Evolutionary conservation across 2,888 invertebrate species (phyloP), one percentile per base, ranked within the genome.

Genomic region (Plebejus anna): DNA sequence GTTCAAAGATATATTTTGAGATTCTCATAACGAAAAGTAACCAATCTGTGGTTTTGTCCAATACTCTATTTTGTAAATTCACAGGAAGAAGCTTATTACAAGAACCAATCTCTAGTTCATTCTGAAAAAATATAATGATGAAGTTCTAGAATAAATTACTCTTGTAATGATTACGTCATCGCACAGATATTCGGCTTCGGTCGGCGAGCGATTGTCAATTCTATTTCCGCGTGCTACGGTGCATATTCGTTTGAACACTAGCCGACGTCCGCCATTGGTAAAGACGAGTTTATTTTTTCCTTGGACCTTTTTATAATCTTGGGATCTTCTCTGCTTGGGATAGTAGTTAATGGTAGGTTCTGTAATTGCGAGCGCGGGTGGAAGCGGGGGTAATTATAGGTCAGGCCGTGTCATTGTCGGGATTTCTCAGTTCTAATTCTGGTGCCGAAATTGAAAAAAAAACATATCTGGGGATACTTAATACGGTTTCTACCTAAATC

Each of bases 361-460:
- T 82, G 91, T 92, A 92, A 93, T 93, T 93, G 92, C 82, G 89
- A 85, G 81, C 79, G 83, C 80, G 81, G 81, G 81, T 82, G 81
- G 84, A 83, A 83, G 84, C 83, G 83, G 85, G 85, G 89, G 91
- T 92, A 94, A 92, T 94, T 91, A 91, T 86, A 89, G 90, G 87
- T 86, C 86, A 87, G 85, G 82, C 87, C 89, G 90, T 93, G 93
- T 94, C 93, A 93, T 93, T 94, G 92, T 87, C 89, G 89, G 89
- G 85, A 85, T 85, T 84, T 86, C 84, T 83, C 81, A 83, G 82
- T 86, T 85, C 89, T 89, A 90, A 89, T 84, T 85, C 84, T 83
- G 82, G 82, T 82, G 83, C 84, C 82, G 81, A 86, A 87, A 88
- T 88, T 87, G 79, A 82, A 82, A 82, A 82, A 81, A 79, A 82